Evolutionary conservation across 2,888 invertebrate species (phyloP), one percentile per base, ranked within the genome.

Genomic region (Ectemnius lituratus): DNA sequence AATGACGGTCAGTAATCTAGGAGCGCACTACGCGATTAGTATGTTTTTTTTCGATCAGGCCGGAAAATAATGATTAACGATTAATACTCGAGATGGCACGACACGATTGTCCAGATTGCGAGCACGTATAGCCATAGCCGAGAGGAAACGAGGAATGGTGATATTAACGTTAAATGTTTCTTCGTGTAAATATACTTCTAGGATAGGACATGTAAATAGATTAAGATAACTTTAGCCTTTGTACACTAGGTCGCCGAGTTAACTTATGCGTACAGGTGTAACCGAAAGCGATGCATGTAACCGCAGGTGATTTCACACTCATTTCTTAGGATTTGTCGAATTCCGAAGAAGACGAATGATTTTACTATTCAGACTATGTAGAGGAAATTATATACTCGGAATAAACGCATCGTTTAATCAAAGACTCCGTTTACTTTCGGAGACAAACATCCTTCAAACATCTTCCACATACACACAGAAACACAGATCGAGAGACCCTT

Each of bases 141-240:
- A 52, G 58, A 59, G 61, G 66, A 80, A 81, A 82, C 69, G 80
- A 82, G 82, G 76, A 82, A 73, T 78, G 81, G 88, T 87, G 87
- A 88, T 88, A 88, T 85, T 86, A 85, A 84, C 81, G 66, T 86
- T 87, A 82, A 82, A 83, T 73, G 70, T 79, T 67, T 80, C 73
- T 78, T 77, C 65, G 46, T 83, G 78, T 84, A 83, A 79, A 80
- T 82, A 81, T 80, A 37, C 37, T 37, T 70, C 73, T 69, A 72
- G 62, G 47, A 58, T 68, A 76, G 68, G 27, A 52, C 77, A 77
- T 85, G 80, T 84, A 83, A 71, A 79, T 73, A 47, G 8, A 64
- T 27, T 66, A 71, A 81, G 71, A 16, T 80, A 64, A 62, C 58
- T 60, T 67, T 68, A 46, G 45, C 46, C n/a, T 52, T 14, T 59